Evolutionary conservation across 2,113 vertebrate genomes (phyloP).

Genomic region (Hemichromis elongatus): DNA sequence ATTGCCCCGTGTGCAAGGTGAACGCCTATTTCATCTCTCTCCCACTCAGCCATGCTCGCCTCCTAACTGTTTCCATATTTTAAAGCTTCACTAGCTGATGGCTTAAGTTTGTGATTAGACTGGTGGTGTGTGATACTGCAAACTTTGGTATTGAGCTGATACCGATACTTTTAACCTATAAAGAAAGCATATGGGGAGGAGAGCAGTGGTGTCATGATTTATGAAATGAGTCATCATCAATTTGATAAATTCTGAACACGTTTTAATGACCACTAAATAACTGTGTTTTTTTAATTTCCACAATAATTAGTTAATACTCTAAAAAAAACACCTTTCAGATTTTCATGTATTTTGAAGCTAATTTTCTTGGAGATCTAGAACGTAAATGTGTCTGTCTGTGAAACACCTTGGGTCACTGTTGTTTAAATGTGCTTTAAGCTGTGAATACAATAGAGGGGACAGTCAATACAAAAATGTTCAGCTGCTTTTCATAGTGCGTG

Average conservation of each 20-base stretch:
- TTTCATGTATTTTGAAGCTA: no score
- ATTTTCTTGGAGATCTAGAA: no score
- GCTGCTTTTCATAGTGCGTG: no score
- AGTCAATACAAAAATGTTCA: no score
- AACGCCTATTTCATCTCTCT: background rate
- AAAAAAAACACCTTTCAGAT: fast-evolving
- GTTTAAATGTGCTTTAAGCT: background rate
- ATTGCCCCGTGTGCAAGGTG: background rate
- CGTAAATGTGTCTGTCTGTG: no score
- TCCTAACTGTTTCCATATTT: background rate
- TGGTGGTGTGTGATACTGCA: background rate
- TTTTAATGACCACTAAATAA: background rate
- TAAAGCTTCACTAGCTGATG: background rate
- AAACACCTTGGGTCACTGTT: no score
- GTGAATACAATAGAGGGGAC: background rate
- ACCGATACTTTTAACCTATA: background rate
- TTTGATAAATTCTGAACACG: background rate
- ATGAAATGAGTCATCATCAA: background rate
- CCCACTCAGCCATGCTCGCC: background rate
- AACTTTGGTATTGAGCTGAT: background rate
- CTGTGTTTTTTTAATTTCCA: background rate
- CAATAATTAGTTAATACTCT: background rate
- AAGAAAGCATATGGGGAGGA: background rate
- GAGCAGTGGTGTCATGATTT: background rate
- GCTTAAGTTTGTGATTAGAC: background rate